phyloP scores from a whole-genome alignment of 2,888 invertebrate species.

The Brachyopa scutellaris region DNA sequence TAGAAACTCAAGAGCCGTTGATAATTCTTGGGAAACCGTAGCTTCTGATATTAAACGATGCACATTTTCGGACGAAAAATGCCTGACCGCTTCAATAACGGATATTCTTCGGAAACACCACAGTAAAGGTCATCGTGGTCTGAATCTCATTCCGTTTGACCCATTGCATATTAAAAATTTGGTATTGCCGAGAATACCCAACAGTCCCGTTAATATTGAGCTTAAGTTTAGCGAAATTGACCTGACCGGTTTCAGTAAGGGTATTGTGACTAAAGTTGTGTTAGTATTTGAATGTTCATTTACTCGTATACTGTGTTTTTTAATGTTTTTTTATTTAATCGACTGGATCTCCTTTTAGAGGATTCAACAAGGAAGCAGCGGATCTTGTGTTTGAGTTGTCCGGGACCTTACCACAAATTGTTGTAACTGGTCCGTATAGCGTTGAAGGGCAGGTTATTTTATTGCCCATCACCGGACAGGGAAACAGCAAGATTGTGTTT shows the following conservation, averaged over 20 bases:
- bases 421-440: slow-evolving; percentile 77
- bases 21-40: background rate
- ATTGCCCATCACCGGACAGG: slow-evolving; percentile 78
- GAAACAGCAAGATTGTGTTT: slow-evolving; percentile 74
- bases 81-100: background rate
- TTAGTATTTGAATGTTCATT: slow-evolving; percentile 65
- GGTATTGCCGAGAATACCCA: slow-evolving; percentile 75
- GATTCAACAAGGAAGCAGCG: slow-evolving; percentile 14
- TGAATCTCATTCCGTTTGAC: slow-evolving; percentile 77
- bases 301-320: background rate
- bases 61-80: slow-evolving; percentile 10
- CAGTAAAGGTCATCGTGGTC: slow-evolving; percentile 75
- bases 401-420: slow-evolving; percentile 74
- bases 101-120: slow-evolving; percentile 8
- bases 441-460: slow-evolving; percentile 77
- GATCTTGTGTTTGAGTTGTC: slow-evolving; percentile 73
- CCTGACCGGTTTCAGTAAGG: slow-evolving; percentile 75
- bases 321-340: background rate
- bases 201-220: slow-evolving; percentile 79
- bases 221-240: slow-evolving; percentile 77
- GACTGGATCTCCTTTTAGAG: slow-evolving; percentile 26
- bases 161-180: slow-evolving; percentile 78
- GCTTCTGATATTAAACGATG: slow-evolving; percentile 44
- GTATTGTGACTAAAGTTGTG: slow-evolving; percentile 72
- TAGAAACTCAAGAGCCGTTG: background rate